Conservation (phyloP, 2,888 invertebrate species). For the Serripes groenlandicus region DNA sequence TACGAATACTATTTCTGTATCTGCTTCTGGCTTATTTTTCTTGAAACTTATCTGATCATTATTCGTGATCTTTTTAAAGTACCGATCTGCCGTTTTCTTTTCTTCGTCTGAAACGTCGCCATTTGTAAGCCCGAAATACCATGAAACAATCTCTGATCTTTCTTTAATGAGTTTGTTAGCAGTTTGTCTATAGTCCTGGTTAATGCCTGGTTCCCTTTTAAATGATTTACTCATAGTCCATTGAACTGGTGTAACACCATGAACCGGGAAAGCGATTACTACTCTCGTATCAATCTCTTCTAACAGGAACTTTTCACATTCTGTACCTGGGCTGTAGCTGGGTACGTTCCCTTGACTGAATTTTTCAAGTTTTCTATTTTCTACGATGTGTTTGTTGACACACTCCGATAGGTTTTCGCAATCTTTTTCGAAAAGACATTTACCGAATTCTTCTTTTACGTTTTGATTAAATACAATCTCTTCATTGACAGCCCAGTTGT, state of each 20-base stretch:
- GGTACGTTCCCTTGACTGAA: not conserved
- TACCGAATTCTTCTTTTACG: not conserved
- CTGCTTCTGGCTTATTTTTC: not conserved
- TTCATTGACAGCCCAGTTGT: not conserved
- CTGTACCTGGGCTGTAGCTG: slow-evolving; percentile 1
- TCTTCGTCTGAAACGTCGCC: not conserved
- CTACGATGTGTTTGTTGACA: not conserved
- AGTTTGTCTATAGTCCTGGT: too few species aligned
- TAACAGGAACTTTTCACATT: not conserved
- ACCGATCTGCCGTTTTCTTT: not conserved
- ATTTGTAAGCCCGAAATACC: not conserved
- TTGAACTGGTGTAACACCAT: slow-evolving; percentile 44
- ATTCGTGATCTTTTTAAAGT: slow-evolving; percentile 26
- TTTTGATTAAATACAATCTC: not conserved
- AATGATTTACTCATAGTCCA: slow-evolving; percentile 38
- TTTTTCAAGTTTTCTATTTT: not conserved
- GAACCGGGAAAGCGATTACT: slow-evolving; percentile 31
- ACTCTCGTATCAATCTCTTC: slow-evolving; percentile 6
- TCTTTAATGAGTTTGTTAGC: slow-evolving; percentile 7
- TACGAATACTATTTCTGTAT: not conserved
- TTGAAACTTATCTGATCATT: not conserved
- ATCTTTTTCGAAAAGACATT: not conserved
- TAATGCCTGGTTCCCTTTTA: too few species aligned
- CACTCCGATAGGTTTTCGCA: not conserved
- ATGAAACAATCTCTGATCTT: slow-evolving; percentile 45